Conservation (phyloP, 92 coral and sea anemone species). For the Muricea muricata region DNA sequence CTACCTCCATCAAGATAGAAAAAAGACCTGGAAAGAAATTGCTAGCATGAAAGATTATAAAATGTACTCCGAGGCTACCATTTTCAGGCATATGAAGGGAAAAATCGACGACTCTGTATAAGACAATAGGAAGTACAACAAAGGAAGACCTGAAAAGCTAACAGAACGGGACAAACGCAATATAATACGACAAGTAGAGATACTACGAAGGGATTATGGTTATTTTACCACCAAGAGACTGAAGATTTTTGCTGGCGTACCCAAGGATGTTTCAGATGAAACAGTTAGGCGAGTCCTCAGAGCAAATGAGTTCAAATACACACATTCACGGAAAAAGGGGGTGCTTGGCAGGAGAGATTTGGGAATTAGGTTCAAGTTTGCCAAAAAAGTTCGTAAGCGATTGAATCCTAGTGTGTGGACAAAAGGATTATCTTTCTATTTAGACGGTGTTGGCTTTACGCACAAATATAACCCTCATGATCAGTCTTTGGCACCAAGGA, state of each 20-base stretch:
- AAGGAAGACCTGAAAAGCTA: conserved; percentile 4
- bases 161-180: neutral
- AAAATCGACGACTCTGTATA: neutral
- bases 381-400: neutral
- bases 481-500: no score
- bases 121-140: neutral
- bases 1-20: conserved; percentile 7
- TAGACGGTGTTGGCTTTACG: conserved; percentile 61
- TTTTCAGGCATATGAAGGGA: neutral
- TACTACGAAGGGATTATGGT: conserved; percentile 15
- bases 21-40: conserved; percentile 18
- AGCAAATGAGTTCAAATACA: neutral
- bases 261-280: neutral
- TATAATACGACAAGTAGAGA: conserved; percentile 1
- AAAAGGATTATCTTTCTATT: conserved; percentile 52
- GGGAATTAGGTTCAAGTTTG: neutral
- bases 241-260: neutral
- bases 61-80: neutral
- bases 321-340: neutral
- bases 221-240: neutral
- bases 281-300: no score
- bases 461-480: conserved; percentile 46
- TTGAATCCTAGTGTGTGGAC: conserved; percentile 14
- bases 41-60: neutral
- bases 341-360: no score